Evolutionary conservation across 2,113 vertebrate species (phyloP).

Genomic region (Esox niger): DNA sequence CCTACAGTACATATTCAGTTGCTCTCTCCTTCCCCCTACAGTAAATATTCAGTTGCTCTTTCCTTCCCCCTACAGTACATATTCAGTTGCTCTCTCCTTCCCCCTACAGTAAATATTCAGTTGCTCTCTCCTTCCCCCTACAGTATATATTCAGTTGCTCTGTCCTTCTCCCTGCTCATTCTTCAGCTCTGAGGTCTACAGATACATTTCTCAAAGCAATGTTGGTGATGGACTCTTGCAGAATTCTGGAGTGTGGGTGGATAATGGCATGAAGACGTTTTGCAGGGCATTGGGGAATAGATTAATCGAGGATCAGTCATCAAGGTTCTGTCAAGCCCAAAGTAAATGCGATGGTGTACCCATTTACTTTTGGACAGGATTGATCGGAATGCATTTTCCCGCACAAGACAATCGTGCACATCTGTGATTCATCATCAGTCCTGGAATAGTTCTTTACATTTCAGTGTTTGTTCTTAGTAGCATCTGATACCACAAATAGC

Average conservation of each 20-base stretch:
- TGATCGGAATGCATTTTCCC: slow-evolving; percentile 14
- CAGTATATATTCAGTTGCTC: too few relatives aligned
- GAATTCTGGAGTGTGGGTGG: slow-evolving; percentile 64
- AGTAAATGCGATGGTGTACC: slow-evolving; percentile 53
- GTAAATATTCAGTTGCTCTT: slow-evolving; percentile 55
- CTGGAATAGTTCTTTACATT: too few relatives aligned
- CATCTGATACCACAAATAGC: too few relatives aligned
- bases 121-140: too few relatives aligned
- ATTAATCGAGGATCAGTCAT: slow-evolving; percentile 61
- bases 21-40: slow-evolving; percentile 55
- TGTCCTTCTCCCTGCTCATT: too few relatives aligned
- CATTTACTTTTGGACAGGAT: slow-evolving; percentile 50
- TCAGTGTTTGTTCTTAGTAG: too few relatives aligned
- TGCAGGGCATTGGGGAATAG: slow-evolving; percentile 61
- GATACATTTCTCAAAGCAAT: slow-evolving; percentile 58
- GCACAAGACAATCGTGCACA: too few relatives aligned
- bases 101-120: slow-evolving; percentile 54
- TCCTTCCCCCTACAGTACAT: slow-evolving; percentile 58
- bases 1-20: slow-evolving; percentile 57
- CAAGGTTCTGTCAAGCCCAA: slow-evolving; percentile 59
- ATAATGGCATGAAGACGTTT: slow-evolving; percentile 61
- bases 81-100: slow-evolving; percentile 49
- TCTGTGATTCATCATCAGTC: too few relatives aligned
- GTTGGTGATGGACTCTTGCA: slow-evolving; percentile 60
- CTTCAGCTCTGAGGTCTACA: slow-evolving; percentile 65